Base-by-base conservation (phyloP, 2,888 invertebrate genomes). In the Morpho achilles region DNA sequence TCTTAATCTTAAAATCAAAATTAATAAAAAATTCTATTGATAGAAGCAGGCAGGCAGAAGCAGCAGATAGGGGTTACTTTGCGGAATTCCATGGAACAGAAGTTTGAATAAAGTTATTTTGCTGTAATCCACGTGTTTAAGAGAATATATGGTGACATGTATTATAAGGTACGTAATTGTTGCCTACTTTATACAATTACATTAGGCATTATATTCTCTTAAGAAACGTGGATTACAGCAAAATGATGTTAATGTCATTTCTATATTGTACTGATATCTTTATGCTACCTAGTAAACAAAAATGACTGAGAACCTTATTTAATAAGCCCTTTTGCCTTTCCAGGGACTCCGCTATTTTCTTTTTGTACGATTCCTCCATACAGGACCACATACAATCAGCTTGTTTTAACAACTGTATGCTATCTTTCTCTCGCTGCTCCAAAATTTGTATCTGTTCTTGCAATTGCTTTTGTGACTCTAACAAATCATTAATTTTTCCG, bases 371-470 rank as follows among this genome's bases (percentile, higher is more conserved):
- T 0, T 79, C 75, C 67, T 91, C 92, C 90, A 92, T 91, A 50
- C 84, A 82, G 0, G 85, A 72, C 90, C 93, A 92, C 76, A 93
- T 86, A 50, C 86, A 82, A 58, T 93, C 93, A 0, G 93, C 92
- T 64, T 92, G 80, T 69, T 92, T 91, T 47, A 94, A 69, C 7
- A 92, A 77, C 50, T 84, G 74, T 56, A 89, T 76, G 50, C 93
- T 93, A 1, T 92, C 85, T 56, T 85, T 87, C 69, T 94, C 94
- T 40, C 91, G 90, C 2, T 88, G 73, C 70, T 94, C 93, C 51
- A 95, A 76, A 53, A 91, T 87, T 61, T 81, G 80, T 39, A 95
- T 92, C 62, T 93, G 92, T 0, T 70, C 67, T 64, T 71, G 87
- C 65, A 93, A 82, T 32, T 83, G 75, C 49, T 90, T 80, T 66